Base-by-base conservation (phyloP, 2,888 invertebrate genomes). In the Drosophila flavopinicola region DNA sequence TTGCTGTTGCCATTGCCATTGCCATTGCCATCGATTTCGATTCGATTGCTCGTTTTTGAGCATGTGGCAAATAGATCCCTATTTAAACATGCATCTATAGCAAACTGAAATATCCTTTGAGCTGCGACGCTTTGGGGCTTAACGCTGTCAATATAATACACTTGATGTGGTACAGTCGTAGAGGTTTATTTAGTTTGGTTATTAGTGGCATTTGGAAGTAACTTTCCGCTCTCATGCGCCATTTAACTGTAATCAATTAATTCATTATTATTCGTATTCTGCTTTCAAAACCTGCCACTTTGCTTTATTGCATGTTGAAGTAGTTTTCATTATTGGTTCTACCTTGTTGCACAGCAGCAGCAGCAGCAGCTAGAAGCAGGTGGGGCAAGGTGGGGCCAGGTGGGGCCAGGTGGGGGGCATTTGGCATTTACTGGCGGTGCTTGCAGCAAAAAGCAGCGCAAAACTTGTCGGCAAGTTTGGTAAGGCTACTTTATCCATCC, bases 221-320 rank as follows among this genome's bases (percentile, higher is more conserved):
- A 13, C 32, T 45, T 35, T 25, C 45, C 54, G 48, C 64, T 70
- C 52, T 41, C 44, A 60, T 57, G 53, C 64, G 54, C 71, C 79
- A 78, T 83, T 75, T 83, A 83, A 68, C 80, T 83, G 78, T 79
- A 79, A 83, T 79, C 78, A 86, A 79, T 79, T 79, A 79, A 86
- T 84, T 79, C 69, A 79, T 79, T 84, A 79, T 76, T 86, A 79
- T 76, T 84, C 80, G 77, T 57, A 68, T 65, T 85, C 75, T 67
- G 65, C 60, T 78, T 70, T 78, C 63, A 61, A 67, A 78, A 82
- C 61, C 84, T 61, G 79, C 53, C 78, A 79, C 86, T 83, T 84
- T 84, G 84, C 66, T 83, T 83, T 86, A 79, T 86, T 86, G 68
- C 77, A 63, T 79, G 79, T 86, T 84, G 66, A 76, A 79, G 86